Conservation (phyloP, 2,113 vertebrate genomes). For the Anhinga rufa region DNA sequence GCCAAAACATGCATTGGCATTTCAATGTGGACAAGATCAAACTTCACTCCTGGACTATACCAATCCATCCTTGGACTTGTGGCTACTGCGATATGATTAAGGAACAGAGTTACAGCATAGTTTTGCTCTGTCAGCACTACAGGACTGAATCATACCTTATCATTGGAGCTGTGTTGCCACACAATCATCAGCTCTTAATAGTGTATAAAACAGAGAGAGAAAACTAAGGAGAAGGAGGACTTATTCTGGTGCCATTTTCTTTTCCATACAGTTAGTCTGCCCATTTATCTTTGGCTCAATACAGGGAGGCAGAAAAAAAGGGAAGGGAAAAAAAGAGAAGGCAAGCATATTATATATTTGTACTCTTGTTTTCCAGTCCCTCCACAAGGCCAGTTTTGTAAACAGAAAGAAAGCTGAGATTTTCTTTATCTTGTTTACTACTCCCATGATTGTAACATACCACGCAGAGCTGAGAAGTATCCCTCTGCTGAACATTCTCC, state of each 20-base stretch:
- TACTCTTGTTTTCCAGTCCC: background rate
- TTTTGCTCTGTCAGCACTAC: background rate
- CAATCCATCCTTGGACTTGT: background rate
- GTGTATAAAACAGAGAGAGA: background rate
- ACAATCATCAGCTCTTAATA: background rate
- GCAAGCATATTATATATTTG: background rate
- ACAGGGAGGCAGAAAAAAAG: background rate
- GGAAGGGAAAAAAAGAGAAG: background rate
- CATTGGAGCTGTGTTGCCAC: background rate
- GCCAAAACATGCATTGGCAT: background rate
- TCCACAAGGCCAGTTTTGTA: background rate
- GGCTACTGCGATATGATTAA: background rate
- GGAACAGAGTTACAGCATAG: background rate
- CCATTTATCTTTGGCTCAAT: background rate
- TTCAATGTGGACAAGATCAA: background rate
- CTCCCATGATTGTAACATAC: background rate
- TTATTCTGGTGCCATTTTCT: background rate
- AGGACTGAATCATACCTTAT: background rate
- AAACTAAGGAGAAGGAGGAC: background rate
- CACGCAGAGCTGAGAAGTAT: background rate
- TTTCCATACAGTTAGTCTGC: background rate
- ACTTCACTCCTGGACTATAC: background rate
- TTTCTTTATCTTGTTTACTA: slow-evolving; percentile 15
- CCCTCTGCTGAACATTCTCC: background rate
- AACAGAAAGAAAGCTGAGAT: background rate